These are phyloP conservation scores for Drosophila orosa DNA, from an alignment of 1,140 invertebrate species.

Conservation along the genomic window DNA sequence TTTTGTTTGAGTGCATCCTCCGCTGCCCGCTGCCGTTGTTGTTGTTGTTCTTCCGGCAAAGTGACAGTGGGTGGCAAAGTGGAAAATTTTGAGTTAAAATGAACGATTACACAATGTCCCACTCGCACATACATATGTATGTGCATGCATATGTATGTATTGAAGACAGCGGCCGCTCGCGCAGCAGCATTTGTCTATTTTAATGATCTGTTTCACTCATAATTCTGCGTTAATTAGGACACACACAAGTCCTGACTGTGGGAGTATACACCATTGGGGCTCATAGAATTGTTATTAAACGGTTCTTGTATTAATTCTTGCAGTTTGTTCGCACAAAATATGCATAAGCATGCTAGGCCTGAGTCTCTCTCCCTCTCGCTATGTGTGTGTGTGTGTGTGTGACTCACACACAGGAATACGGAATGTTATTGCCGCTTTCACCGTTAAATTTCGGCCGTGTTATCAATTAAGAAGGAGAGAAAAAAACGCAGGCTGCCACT, in stretches of 20 bases:
- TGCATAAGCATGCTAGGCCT: conserved; percentile 14
- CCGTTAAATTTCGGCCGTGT: conserved; percentile 23
- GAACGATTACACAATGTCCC: conserved; percentile 66
- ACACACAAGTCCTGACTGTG: not conserved
- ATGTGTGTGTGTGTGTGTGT: conserved; percentile 14
- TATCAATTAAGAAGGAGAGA: conserved; percentile 15
- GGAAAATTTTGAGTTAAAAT: conserved; percentile 30
- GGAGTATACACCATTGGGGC: not conserved
- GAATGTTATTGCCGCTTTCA: conserved; percentile 45
- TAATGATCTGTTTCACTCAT: conserved; percentile 5
- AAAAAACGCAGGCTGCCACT: not conserved
- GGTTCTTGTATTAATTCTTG: not conserved
- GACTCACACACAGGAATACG: conserved; percentile 10
- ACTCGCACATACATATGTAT: conserved; percentile 10
- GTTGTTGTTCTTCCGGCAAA: conserved; percentile 35
- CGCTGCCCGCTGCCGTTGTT: conserved; percentile 31
- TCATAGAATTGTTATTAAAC: not conserved
- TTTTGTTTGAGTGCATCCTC: conserved; percentile 34
- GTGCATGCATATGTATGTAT: conserved; percentile 5
- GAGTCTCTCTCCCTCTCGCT: not conserved
- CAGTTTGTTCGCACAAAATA: conserved; percentile 1
- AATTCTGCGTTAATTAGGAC: not conserved
- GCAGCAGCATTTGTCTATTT: conserved; percentile 9
- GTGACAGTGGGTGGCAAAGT: conserved; percentile 22
- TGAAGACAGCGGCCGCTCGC: not conserved